Percentiles rank a stretch among this genome's conserved stretches.
Evolutionary conservation across 2,888 invertebrate species (phyloP).

Genomic region (Chrysolina oricalcia): DNA sequence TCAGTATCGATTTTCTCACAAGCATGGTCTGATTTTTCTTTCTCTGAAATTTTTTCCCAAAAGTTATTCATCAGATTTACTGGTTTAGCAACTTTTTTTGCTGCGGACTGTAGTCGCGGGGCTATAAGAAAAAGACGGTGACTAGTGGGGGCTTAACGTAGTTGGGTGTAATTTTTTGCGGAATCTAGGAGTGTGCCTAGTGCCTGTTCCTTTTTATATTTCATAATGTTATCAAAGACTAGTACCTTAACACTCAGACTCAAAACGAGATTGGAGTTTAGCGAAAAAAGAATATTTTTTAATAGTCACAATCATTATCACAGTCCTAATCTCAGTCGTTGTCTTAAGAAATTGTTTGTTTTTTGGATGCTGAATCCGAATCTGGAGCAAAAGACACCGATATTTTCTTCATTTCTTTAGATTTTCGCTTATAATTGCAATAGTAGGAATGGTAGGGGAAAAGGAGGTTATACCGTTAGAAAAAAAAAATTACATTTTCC

Average conservation of each 20-base stretch:
- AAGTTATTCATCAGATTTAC: neutral
- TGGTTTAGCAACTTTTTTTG: neutral
- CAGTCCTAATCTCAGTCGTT: too few species aligned
- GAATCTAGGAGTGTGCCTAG: neutral
- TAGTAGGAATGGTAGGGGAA: too few species aligned
- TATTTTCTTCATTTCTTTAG: too few species aligned
- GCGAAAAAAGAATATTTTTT: neutral
- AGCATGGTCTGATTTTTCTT: neutral
- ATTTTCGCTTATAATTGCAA: too few species aligned
- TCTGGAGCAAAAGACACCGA: too few species aligned
- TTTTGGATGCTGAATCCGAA: too few species aligned
- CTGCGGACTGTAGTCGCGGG: neutral
- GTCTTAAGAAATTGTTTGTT: too few species aligned
- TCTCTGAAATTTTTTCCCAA: neutral
- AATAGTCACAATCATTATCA: too few species aligned
- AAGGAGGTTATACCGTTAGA: too few species aligned
- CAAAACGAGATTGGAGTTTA: neutral
- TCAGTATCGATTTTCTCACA: neutral
- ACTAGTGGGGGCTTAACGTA: neutral
- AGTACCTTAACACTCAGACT: neutral
- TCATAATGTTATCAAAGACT: neutral
- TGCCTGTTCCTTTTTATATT: neutral
- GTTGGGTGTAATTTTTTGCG: neutral
- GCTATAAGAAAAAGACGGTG: neutral
- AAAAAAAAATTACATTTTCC: too few species aligned